Conservation (phyloP, 64 coral and sea anemone genomes). For the Montipora efflorescens region DNA sequence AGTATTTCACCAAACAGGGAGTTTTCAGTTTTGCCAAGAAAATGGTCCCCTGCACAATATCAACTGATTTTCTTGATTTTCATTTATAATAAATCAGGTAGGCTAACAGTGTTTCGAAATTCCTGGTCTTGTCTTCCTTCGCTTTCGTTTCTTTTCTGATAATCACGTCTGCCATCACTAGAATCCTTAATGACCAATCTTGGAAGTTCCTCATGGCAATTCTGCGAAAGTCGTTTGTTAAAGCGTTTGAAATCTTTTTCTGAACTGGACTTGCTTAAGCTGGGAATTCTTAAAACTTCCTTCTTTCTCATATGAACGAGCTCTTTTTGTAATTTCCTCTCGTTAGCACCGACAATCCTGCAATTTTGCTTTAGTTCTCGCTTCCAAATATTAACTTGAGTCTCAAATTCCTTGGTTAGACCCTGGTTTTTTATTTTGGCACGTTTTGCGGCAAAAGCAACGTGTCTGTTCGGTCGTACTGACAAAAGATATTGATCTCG, state of each 20-base stretch:
- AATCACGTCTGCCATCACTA: neutral
- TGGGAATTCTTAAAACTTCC: neutral
- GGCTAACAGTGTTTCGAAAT: neutral
- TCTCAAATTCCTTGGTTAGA: neutral
- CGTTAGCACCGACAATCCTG: neutral
- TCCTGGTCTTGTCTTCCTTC: neutral
- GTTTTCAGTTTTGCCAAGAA: too few species aligned
- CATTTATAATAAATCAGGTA: neutral
- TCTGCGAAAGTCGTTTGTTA: neutral
- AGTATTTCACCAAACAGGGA: too few species aligned
- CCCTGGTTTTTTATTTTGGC: slow-evolving; percentile 64
- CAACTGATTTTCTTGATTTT: neutral
- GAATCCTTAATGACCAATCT: neutral
- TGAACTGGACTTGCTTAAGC: neutral
- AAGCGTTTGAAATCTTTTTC: neutral
- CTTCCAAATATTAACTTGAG: neutral
- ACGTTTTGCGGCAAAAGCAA: slow-evolving; percentile 59
- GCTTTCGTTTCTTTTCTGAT: neutral
- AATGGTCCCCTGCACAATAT: too few species aligned
- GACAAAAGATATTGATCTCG: slow-evolving; percentile 44
- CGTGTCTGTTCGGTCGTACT: slow-evolving; percentile 44
- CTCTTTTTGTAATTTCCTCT: slow-evolving; percentile 17
- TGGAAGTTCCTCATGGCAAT: neutral
- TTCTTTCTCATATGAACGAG: neutral
- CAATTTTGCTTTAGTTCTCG: slow-evolving; percentile 13